Conservation (phyloP, 1,140 invertebrate genomes). For the Antheraea mylitta region DNA sequence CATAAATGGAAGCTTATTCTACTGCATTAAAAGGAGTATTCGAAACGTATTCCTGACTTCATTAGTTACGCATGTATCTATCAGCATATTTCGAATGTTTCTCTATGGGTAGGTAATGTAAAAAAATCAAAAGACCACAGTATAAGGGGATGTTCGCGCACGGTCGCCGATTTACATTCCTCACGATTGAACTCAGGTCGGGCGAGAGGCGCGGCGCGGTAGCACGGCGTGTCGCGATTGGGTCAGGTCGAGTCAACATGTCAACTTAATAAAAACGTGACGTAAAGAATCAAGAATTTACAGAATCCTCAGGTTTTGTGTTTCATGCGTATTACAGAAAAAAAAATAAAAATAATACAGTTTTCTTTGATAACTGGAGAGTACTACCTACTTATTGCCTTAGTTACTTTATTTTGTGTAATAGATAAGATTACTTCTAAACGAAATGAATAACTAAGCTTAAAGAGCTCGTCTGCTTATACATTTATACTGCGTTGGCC, state of each 20-base stretch:
- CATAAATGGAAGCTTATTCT: no score
- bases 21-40: no score
- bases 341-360: no score
- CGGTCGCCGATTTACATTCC: slow-evolving; percentile 75
- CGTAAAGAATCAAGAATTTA: slow-evolving; percentile 41
- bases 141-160: slow-evolving; percentile 70
- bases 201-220: slow-evolving; percentile 25
- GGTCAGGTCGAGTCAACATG: slow-evolving; percentile 46
- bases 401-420: no score
- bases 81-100: slow-evolving; percentile 34
- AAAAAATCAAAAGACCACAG: slow-evolving; percentile 45
- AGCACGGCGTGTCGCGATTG: slow-evolving; percentile 46
- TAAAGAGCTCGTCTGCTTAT: no score
- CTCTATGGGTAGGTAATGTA: slow-evolving; percentile 46
- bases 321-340: no score
- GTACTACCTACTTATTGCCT: no score
- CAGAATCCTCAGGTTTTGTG: slow-evolving; percentile 18
- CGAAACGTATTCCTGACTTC: slow-evolving; percentile 29
- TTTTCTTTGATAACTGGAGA: no score
- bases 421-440: no score
- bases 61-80: slow-evolving; percentile 41
- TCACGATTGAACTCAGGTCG: slow-evolving; percentile 46
- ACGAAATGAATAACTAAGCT: no score
- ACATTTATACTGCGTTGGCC: no score
- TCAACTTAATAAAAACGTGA: slow-evolving; percentile 35